Conservation (phyloP, 2,113 vertebrate genomes). For the Isurus oxyrinchus region DNA sequence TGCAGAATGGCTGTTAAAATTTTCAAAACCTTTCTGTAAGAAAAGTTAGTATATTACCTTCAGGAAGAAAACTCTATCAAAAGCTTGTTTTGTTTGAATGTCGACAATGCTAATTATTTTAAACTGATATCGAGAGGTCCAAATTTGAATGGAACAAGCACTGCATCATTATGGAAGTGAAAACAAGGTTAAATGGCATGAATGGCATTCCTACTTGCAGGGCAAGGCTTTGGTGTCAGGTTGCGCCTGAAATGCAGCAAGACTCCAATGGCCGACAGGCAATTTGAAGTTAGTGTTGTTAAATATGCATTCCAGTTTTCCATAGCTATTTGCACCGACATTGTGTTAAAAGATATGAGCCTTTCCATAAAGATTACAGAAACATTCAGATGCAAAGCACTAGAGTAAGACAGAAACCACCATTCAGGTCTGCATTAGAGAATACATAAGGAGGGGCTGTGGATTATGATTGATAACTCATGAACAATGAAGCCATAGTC, state of each 20-base stretch:
- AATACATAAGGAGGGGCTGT: background rate
- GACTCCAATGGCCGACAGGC: background rate
- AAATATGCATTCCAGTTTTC: background rate
- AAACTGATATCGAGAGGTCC: background rate
- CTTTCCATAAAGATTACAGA: background rate
- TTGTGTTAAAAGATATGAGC: background rate
- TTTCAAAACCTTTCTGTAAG: background rate
- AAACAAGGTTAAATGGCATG: background rate
- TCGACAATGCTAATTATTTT: background rate
- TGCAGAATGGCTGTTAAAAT: background rate
- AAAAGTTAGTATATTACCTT: background rate
- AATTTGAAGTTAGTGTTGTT: background rate
- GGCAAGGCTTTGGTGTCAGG: background rate
- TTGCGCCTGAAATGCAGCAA: background rate
- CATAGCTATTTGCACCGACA: background rate
- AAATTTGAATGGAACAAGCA: background rate
- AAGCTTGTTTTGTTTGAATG: background rate
- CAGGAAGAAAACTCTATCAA: background rate
- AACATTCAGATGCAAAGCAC: background rate
- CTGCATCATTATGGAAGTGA: constrained; percentile 21
- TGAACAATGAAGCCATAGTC: constrained; percentile 8
- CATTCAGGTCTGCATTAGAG: background rate
- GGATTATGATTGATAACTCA: constrained; percentile 17
- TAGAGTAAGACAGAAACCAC: background rate
- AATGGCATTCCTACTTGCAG: background rate